phyloP scores from a whole-genome alignment of 2,797 vertebrate genomes.

The Smutsia temminckii region DNA sequence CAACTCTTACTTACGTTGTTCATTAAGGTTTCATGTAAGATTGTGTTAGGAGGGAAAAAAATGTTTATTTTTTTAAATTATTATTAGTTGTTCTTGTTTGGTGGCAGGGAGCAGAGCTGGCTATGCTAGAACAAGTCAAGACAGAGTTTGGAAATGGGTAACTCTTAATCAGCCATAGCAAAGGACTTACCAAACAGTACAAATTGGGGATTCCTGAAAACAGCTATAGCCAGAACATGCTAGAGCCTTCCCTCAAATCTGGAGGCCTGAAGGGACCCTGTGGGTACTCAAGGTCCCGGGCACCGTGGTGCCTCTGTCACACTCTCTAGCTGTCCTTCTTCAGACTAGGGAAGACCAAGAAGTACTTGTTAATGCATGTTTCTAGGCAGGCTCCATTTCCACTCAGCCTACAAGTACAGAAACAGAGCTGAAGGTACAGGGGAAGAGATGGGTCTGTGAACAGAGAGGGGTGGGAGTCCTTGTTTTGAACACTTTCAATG shows the following conservation, averaged over 20 bases:
- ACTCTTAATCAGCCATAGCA: background rate
- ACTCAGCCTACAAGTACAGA: background rate
- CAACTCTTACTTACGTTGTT: background rate
- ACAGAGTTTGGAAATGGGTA: background rate
- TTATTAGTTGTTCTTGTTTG: background rate
- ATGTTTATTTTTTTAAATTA: background rate
- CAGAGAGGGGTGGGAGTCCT: background rate
- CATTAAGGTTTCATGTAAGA: background rate
- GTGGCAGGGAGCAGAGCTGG: background rate
- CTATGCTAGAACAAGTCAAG: background rate
- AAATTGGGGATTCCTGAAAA: background rate
- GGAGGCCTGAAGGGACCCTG: background rate
- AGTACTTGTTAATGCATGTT: background rate
- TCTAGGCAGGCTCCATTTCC: background rate
- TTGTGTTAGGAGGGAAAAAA: background rate
- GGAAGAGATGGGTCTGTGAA: background rate
- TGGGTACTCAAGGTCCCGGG: background rate
- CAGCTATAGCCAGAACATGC: background rate
- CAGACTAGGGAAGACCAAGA: background rate
- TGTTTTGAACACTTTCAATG: background rate
- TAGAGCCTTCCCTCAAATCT: background rate
- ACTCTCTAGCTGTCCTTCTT: background rate
- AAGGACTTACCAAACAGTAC: background rate
- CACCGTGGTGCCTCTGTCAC: background rate
- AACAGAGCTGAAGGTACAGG: background rate